phyloP scores from a whole-genome alignment of 2,113 vertebrate species.

The Tachuris rubrigastra region DNA sequence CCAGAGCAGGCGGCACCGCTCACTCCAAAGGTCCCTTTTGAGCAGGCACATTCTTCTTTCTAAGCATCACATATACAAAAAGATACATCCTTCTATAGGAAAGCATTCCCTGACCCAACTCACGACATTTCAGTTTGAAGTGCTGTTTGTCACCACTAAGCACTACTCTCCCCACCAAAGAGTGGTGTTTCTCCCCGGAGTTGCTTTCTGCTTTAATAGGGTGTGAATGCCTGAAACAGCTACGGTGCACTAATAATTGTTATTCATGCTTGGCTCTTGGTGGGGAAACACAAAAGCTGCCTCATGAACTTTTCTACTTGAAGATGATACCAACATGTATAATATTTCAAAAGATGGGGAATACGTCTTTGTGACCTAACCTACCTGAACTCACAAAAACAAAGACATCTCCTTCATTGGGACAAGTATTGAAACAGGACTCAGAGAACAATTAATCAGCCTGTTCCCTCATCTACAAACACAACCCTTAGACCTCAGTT shows the following conservation, averaged over 20 bases:
- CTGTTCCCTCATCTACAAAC: neutral
- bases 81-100: neutral
- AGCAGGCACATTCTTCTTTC: neutral
- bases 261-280: conserved; percentile 38
- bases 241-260: neutral
- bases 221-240: conserved; percentile 1
- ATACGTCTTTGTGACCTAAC: conserved; percentile 16
- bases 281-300: conserved; percentile 40
- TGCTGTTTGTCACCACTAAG: conserved; percentile 43
- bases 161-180: conserved; percentile 33
- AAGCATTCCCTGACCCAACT: conserved; percentile 19
- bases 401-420: neutral
- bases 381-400: conserved; percentile 22
- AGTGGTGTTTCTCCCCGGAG: conserved; percentile 29
- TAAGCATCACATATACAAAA: neutral
- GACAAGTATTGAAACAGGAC: neutral
- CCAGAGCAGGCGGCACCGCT: accelerated
- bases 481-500: neutral
- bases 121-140: conserved; percentile 13
- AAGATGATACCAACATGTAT: conserved; percentile 19
- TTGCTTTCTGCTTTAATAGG: conserved; percentile 24
- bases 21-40: neutral
- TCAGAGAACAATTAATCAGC: neutral
- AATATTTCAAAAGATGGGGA: conserved; percentile 45
- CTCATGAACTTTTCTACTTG: conserved; percentile 34